Percentiles rank a stretch among this genome's conserved stretches.
phyloP scores from a whole-genome alignment of 2,113 vertebrate genomes.

The Hippocampus comes region DNA sequence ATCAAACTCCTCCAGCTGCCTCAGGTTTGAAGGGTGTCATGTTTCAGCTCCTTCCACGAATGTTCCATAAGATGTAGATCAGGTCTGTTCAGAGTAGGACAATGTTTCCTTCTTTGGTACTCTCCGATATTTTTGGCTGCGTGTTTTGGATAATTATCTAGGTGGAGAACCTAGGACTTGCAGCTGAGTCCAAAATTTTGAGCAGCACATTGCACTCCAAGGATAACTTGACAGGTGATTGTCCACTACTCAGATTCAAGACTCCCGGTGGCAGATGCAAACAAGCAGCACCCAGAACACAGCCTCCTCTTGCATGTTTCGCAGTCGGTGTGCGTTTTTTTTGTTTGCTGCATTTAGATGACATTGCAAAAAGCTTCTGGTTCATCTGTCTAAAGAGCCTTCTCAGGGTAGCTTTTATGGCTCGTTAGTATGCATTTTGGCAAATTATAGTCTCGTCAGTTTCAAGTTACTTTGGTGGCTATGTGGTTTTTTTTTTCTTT shows the following conservation, averaged over 20 bases:
- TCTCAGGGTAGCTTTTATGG: neutral
- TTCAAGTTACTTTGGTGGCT: neutral
- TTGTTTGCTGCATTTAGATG: neutral
- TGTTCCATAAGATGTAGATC: neutral
- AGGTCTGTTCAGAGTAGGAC: neutral
- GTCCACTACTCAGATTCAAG: neutral
- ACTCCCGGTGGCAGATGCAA: neutral
- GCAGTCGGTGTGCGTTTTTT: neutral
- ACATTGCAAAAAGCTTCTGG: neutral
- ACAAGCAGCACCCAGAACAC: neutral
- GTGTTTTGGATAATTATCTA: neutral
- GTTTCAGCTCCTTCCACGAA: neutral
- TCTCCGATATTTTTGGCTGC: neutral
- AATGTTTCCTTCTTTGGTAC: neutral
- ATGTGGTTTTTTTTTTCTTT: neutral
- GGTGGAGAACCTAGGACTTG: neutral
- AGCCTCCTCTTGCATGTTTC: neutral
- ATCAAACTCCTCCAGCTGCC: too few relatives aligned
- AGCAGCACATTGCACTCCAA: neutral
- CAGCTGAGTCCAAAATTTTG: constrained; percentile 1
- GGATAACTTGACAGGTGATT: neutral
- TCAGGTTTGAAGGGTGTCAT: too few relatives aligned
- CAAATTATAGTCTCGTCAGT: neutral
- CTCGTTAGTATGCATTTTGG: neutral
- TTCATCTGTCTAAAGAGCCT: neutral